These are phyloP conservation scores for Tuberolachnus salignus DNA, from an alignment of 2,888 invertebrate genomes.

Conservation along the genomic window DNA sequence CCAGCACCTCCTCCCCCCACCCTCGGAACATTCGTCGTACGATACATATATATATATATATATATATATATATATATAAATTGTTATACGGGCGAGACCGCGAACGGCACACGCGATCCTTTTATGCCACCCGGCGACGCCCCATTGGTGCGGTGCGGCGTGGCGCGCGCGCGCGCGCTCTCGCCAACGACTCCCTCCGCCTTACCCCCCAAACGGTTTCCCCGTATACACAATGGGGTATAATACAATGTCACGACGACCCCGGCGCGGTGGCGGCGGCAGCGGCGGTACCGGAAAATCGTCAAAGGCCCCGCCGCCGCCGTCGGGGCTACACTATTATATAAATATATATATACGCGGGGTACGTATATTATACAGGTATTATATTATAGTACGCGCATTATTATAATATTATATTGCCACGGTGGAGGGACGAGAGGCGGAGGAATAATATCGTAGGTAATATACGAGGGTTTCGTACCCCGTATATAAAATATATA, in stretches of 20 bases:
- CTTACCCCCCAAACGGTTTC: neutral
- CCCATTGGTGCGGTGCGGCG: conserved; percentile 49
- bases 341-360: no score
- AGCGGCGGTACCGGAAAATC: conserved; percentile 55
- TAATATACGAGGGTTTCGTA: neutral
- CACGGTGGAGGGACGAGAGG: neutral
- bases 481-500: neutral
- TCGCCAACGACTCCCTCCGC: conserved; percentile 17
- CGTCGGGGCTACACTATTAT: no score
- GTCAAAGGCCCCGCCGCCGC: conserved; percentile 23
- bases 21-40: neutral
- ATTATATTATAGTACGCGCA: neutral
- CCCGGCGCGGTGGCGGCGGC: conserved; percentile 22
- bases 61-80: conserved; percentile 20
- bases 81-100: conserved; percentile 45
- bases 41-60: neutral
- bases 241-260: conserved; percentile 23
- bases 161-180: conserved; percentile 29
- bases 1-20: conserved; percentile 17
- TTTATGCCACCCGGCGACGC: conserved; percentile 46
- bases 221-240: neutral
- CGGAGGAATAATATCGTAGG: no score
- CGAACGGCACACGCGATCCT: conserved; percentile 53
- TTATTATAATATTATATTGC: conserved; percentile 30
- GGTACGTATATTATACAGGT: no score